phyloP scores from a whole-genome alignment of 2,888 invertebrate genomes.

The Cosmopolites sordidus region DNA sequence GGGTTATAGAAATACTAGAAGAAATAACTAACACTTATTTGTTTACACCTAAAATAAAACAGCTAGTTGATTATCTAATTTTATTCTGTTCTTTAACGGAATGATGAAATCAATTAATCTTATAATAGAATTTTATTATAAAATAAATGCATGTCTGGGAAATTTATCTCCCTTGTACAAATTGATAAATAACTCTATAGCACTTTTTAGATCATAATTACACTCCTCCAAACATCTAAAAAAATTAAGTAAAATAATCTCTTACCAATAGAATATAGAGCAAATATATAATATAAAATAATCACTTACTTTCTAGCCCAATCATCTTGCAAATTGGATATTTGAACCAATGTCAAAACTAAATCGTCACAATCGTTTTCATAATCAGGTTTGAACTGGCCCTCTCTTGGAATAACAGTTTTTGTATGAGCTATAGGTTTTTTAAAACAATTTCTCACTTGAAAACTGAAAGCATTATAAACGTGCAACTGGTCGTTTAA shows the following conservation, averaged over 20 bases:
- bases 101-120: no score
- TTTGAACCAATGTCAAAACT: conserved; percentile 34
- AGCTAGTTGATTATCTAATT: no score
- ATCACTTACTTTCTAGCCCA: conserved; percentile 44
- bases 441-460: conserved; percentile 13
- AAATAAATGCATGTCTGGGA: conserved; percentile 40
- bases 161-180: conserved; percentile 44
- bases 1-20: no score
- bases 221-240: conserved; percentile 61
- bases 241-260: neutral
- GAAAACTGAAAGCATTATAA: conserved; percentile 45
- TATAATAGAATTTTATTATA: no score
- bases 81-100: no score
- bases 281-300: neutral
- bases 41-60: no score
- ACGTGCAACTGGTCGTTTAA: conserved; percentile 64
- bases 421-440: neutral
- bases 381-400: conserved; percentile 30
- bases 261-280: no score
- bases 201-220: conserved; percentile 58
- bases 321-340: conserved; percentile 39
- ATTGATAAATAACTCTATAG: conserved; percentile 50
- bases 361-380: conserved; percentile 37
- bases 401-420: conserved; percentile 1
- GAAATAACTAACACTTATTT: no score